A percentile compares a stretch with the other conserved stretches of the same genome.
Evolutionary conservation across 1,140 invertebrate species (phyloP).

Genomic region (Thaumatotibia leucotreta): DNA sequence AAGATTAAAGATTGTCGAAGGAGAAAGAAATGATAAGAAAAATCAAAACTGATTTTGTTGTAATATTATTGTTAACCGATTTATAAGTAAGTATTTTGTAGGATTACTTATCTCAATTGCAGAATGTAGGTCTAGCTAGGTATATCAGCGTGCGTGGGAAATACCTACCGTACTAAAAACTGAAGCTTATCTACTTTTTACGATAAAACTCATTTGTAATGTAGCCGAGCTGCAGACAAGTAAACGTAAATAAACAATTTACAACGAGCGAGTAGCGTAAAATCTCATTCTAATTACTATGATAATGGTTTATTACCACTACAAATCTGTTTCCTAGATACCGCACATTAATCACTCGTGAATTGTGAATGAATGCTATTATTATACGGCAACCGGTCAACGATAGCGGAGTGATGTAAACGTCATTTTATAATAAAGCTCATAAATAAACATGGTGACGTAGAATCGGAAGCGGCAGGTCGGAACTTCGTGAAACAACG

Average conservation of each 20-base stretch:
- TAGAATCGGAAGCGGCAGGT: conserved; percentile 41
- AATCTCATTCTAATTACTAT: conserved; percentile 71
- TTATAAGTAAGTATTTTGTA: too few species aligned
- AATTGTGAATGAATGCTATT: conserved; percentile 65
- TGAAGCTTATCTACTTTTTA: background rate
- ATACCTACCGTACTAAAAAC: background rate
- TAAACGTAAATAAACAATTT: conserved; percentile 55
- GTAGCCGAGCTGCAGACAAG: conserved; percentile 17
- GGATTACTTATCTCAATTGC: too few species aligned
- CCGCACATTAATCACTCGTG: conserved; percentile 68
- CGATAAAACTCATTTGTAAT: conserved; percentile 13
- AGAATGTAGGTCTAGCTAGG: background rate
- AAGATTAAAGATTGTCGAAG: background rate
- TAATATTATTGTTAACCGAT: background rate
- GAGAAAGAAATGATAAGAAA: too few species aligned
- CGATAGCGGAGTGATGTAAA: conserved; percentile 68
- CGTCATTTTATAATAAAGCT: conserved; percentile 74
- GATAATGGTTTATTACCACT: conserved; percentile 68
- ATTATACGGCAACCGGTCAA: conserved; percentile 63
- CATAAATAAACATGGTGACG: conserved; percentile 71
- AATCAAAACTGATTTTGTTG: background rate
- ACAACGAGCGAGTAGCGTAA: conserved; percentile 61
- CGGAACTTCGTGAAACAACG: conserved; percentile 19
- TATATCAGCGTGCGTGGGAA: background rate
- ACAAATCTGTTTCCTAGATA: conserved; percentile 71